Conservation (phyloP, 2,797 vertebrate genomes). For the Anguilla anguilla region DNA sequence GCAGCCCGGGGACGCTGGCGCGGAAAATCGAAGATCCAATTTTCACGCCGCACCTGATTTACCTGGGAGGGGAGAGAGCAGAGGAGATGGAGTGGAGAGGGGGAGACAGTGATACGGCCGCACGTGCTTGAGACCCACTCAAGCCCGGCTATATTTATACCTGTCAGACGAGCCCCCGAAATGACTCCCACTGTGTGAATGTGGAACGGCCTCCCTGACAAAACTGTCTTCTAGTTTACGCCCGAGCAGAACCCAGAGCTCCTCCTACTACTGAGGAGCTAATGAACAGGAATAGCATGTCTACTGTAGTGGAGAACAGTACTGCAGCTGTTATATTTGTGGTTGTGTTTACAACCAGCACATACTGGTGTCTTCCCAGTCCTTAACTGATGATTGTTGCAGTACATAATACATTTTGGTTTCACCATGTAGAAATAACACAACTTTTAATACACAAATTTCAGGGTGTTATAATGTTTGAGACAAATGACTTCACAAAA, state of each 20-base stretch:
- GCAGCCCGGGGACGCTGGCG: conserved; percentile 12
- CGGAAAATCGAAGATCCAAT: conserved; percentile 72
- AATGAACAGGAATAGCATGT: not conserved
- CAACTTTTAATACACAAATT: no score
- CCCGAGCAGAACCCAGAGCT: not conserved
- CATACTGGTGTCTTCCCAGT: not conserved
- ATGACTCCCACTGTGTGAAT: not conserved
- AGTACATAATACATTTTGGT: no score
- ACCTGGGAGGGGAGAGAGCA: conserved; percentile 42
- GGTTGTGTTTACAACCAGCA: not conserved
- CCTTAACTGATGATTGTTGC: no score
- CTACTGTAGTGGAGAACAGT: not conserved
- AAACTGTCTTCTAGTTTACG: not conserved
- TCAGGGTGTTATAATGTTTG: no score
- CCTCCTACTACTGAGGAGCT: not conserved
- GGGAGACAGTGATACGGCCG: conserved; percentile 23
- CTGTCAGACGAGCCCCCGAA: conserved; percentile 19
- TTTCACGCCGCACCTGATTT: conserved; percentile 70
- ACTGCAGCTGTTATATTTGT: not conserved
- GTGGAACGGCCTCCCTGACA: not conserved
- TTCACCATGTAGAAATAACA: no score
- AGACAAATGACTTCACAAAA: no score
- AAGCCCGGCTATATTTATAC: conserved; percentile 27
- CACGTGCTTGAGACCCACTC: conserved; percentile 14
- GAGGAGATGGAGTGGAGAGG: not conserved